Conservation (phyloP, 2,888 invertebrate species). For the Melangyna quadrimaculata region DNA sequence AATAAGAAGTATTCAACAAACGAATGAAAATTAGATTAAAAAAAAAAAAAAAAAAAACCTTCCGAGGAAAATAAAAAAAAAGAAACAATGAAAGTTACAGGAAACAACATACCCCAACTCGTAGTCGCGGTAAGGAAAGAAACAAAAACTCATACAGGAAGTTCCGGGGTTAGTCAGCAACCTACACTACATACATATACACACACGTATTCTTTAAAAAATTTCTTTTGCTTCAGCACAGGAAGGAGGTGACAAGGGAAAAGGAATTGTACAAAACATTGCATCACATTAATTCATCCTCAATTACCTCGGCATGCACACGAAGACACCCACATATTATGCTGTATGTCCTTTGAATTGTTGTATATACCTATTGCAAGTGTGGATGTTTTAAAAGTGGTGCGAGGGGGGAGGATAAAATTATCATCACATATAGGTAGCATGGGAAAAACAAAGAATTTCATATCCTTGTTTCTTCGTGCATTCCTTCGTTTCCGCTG, state of each 20-base stretch:
- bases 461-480: slow-evolving; percentile 55
- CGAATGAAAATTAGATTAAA: background rate
- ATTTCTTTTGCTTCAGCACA: slow-evolving; percentile 2
- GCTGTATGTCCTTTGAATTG: background rate
- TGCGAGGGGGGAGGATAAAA: background rate
- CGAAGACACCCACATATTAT: background rate
- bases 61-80: background rate
- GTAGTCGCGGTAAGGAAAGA: slow-evolving; percentile 15
- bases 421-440: slow-evolving; percentile 60
- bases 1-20: background rate
- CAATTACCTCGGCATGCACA: slow-evolving; percentile 56
- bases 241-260: slow-evolving; percentile 9
- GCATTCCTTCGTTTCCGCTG: slow-evolving; percentile 51
- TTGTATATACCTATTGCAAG: background rate
- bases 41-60: background rate
- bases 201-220: slow-evolving; percentile 11
- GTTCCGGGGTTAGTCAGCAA: slow-evolving; percentile 18
- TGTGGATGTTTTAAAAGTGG: background rate
- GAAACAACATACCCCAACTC: slow-evolving; percentile 31
- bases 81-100: slow-evolving; percentile 30
- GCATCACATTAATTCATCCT: slow-evolving; percentile 62
- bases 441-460: slow-evolving; percentile 36
- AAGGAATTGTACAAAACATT: slow-evolving; percentile 22
- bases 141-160: slow-evolving; percentile 27
- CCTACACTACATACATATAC: background rate